Base-by-base conservation (phyloP, 2,797 vertebrate species). In the Urocyon cinereoargenteus region DNA sequence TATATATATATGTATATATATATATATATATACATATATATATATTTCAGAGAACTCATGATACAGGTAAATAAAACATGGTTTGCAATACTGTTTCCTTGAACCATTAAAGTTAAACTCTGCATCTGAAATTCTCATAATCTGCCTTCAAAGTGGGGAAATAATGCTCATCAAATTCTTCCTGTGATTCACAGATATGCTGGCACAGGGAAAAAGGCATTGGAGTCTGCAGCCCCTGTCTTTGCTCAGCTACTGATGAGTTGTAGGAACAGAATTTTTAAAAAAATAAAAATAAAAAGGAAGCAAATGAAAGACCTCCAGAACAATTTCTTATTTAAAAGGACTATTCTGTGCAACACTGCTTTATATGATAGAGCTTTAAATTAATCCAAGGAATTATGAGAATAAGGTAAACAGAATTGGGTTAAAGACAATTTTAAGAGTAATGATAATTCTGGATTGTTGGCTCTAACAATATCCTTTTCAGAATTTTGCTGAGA, bases 401-500 rank as follows among this genome's bases (percentile, higher is more conserved):
- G 26, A 79, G 31, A 73, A 89, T 5, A 55, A 18, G 12, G 12
- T 16, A 92, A 90, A 96, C 36, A 51, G 86, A 96, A 92, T 85
- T 66, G 13, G 70, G 28, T 51, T 95, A 96, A 89, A 31, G 36
- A 73, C 16, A 94, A 92, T 96, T 96, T 97, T 85, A 90, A 82
- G 57, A 93, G 19, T 40, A 93, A 95, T 64, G 90, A 96, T 90
- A 59, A 89, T 96, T 95, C 95, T 91, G 34, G 87, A 87, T 72
- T 96, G 84, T 94, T 97, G 98, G 98, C 97, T 92, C 97, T 96
- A 66, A 97, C 72, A 97, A 90, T 51, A 91, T 83, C 92, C 95
- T 97, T 97, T 92, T 86, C 95, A 96, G 91, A 97, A 98, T 98
- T 98, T 93, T 98, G 98, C 98, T 98, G 98, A 98, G 97, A 81